Conservation (phyloP, 2,113 vertebrate genomes). For the Pseudorhombus dupliciocellatus region DNA sequence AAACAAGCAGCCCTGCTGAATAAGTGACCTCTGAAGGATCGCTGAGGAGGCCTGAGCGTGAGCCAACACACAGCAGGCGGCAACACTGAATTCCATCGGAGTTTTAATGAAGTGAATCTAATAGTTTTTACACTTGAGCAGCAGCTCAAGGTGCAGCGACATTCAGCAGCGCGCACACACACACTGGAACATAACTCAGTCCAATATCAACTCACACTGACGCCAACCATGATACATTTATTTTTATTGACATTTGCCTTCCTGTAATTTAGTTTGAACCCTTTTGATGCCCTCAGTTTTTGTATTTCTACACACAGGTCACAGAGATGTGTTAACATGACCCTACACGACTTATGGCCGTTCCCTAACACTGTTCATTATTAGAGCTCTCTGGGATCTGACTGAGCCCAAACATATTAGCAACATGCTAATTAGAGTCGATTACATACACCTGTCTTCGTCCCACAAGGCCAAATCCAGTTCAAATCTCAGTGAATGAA, state of each 20-base stretch:
- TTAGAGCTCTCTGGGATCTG: no score
- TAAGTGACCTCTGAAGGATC: conserved; percentile 10
- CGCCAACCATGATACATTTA: background rate
- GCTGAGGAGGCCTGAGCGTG: background rate
- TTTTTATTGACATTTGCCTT: no score
- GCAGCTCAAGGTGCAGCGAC: conserved; percentile 21
- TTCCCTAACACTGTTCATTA: no score
- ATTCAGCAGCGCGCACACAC: conserved; percentile 23
- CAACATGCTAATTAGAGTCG: no score
- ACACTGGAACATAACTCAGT: background rate
- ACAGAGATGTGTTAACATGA: no score
- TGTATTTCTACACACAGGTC: no score
- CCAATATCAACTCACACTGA: background rate
- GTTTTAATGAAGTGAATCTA: conserved; percentile 42
- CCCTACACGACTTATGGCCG: no score
- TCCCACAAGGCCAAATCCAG: no score
- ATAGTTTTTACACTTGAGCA: conserved; percentile 40
- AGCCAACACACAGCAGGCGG: background rate
- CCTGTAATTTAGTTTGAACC: background rate
- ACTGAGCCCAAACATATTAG: no score
- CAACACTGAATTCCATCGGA: conserved; percentile 12
- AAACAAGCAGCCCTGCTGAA: background rate
- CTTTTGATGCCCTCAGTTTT: background rate
- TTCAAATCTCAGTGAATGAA: background rate
- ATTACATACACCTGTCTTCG: no score